Evolutionary conservation across 2,888 invertebrate species (phyloP).

Genomic region (Antitype chi): DNA sequence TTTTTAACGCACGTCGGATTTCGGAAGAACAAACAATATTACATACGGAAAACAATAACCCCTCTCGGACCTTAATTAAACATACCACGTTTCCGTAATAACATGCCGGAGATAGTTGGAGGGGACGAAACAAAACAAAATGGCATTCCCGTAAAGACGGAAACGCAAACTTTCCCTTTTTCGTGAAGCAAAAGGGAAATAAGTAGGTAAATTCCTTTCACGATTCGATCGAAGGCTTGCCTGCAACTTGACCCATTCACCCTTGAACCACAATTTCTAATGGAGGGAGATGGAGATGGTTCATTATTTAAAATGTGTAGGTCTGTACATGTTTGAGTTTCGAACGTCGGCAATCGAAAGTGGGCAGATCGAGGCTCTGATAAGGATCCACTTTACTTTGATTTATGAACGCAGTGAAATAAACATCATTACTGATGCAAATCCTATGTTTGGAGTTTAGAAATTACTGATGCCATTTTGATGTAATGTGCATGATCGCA

Average conservation of each 20-base stretch:
- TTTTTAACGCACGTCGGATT: conserved; percentile 17
- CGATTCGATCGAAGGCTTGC: conserved; percentile 49
- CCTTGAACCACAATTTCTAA: conserved; percentile 78
- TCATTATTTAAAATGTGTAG: conserved; percentile 64
- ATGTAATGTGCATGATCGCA: conserved; percentile 32
- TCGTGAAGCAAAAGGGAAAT: conserved; percentile 59
- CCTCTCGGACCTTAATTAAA: conserved; percentile 52
- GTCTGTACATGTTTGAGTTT: conserved; percentile 34
- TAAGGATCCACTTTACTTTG: conserved; percentile 58
- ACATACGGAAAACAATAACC: conserved; percentile 36
- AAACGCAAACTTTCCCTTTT: conserved; percentile 67
- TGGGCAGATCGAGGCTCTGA: conserved; percentile 54
- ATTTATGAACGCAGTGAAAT: conserved; percentile 57
- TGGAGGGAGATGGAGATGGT: conserved; percentile 66
- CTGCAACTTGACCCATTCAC: conserved; percentile 67
- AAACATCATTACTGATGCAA: conserved; percentile 55
- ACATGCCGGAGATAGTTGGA: conserved; percentile 46
- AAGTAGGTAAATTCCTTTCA: conserved; percentile 63
- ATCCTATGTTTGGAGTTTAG: conserved; percentile 29
- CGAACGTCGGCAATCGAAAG: conserved; percentile 64
- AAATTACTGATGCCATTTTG: conserved; percentile 49
- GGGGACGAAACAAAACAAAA: conserved; percentile 52
- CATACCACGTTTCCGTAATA: conserved; percentile 46
- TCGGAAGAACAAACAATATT: conserved; percentile 39
- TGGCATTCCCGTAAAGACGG: conserved; percentile 51